Percentiles rank a stretch among this genome's conserved stretches.
These are phyloP conservation scores for Troides aeacus DNA, from an alignment of 2,888 invertebrate species.

Conservation along the genomic window DNA sequence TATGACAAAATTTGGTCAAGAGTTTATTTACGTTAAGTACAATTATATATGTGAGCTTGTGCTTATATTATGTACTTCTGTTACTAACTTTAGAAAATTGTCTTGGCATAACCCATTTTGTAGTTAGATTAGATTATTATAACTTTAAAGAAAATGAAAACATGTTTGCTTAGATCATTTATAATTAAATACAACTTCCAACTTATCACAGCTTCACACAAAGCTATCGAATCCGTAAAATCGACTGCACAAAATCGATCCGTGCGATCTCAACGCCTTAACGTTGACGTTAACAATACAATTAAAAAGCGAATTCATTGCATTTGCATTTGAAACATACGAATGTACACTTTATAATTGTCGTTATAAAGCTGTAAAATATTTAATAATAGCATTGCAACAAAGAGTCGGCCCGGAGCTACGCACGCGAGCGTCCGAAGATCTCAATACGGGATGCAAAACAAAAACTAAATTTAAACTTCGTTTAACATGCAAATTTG, in stretches of 20 bases:
- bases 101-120: too few relatives aligned
- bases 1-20: background rate
- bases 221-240: slow-evolving; percentile 44
- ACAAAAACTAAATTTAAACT: slow-evolving; percentile 73
- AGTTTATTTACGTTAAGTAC: background rate
- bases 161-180: slow-evolving; percentile 19
- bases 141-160: slow-evolving; percentile 1
- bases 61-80: too few relatives aligned
- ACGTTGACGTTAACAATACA: slow-evolving; percentile 76
- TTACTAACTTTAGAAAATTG: too few relatives aligned
- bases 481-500: slow-evolving; percentile 81
- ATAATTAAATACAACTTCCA: slow-evolving; percentile 32
- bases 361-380: slow-evolving; percentile 35
- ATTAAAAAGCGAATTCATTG: slow-evolving; percentile 70
- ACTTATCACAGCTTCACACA: slow-evolving; percentile 29
- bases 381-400: slow-evolving; percentile 1
- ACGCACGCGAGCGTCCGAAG: slow-evolving; percentile 63
- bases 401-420: slow-evolving; percentile 53
- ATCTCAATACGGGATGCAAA: slow-evolving; percentile 74
- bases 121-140: too few relatives aligned
- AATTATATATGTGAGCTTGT: too few relatives aligned
- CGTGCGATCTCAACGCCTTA: slow-evolving; percentile 78
- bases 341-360: slow-evolving; percentile 42
- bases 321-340: slow-evolving; percentile 29
- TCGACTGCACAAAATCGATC: slow-evolving; percentile 70